Conservation (phyloP, 2,113 vertebrate species). For the Procavia capensis region DNA sequence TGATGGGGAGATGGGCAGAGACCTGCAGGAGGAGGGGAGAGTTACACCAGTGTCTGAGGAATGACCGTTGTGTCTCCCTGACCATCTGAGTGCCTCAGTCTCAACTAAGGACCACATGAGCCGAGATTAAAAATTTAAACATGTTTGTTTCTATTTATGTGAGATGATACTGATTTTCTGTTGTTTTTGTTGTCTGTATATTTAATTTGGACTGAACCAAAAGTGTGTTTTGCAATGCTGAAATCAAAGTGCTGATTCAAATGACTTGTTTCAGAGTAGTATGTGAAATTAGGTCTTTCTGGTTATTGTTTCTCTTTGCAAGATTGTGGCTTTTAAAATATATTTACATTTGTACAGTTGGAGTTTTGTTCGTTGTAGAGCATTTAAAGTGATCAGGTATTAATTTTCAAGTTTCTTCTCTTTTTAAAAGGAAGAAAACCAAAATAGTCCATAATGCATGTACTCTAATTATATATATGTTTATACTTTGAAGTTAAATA, state of each 20-base stretch:
- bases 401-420: background rate
- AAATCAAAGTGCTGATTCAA: background rate
- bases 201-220: background rate
- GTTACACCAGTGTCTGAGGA: background rate
- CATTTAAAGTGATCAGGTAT: background rate
- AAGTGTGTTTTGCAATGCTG: background rate
- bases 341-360: background rate
- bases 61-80: background rate
- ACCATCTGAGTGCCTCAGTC: background rate
- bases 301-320: background rate
- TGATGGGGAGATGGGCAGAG: background rate
- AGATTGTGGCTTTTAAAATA: background rate
- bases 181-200: background rate
- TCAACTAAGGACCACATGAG: background rate
- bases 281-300: background rate
- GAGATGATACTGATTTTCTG: background rate
- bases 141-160: background rate
- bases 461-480: background rate
- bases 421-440: background rate
- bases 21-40: background rate
- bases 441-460: background rate
- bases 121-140: background rate
- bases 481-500: constrained; percentile 24
- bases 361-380: too few relatives aligned
- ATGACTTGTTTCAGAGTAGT: background rate